phyloP scores from a whole-genome alignment of 2,888 invertebrate species.

The Cacoxenus indagator region DNA sequence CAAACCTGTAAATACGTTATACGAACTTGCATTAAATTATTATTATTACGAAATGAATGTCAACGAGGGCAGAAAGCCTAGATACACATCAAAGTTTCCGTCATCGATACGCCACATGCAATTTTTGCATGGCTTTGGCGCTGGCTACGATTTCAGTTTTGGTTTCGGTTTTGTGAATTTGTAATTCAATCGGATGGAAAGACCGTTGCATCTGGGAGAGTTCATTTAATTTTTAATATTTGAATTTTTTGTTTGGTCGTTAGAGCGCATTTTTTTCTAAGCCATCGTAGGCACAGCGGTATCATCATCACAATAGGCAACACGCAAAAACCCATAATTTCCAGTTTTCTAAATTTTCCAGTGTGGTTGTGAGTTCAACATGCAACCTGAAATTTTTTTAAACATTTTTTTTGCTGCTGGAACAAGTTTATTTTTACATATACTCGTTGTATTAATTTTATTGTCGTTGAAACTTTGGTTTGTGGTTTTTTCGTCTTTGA shows the following conservation, averaged over 20 bases:
- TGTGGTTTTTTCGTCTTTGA: background rate
- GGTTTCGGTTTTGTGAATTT: background rate
- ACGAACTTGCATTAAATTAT: too few species aligned
- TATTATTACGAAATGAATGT: conserved; percentile 12
- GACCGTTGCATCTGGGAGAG: too few species aligned
- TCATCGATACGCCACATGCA: background rate
- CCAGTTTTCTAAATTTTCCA: background rate
- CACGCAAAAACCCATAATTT: too few species aligned
- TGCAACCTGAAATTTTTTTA: background rate
- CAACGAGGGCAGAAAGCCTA: background rate
- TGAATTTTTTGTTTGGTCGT: too few species aligned
- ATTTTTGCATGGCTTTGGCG: background rate
- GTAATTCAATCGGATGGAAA: conserved; percentile 1
- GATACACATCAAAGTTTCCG: background rate
- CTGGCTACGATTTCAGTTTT: background rate
- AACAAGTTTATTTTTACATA: background rate
- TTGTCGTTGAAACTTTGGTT: background rate
- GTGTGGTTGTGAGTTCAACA: background rate
- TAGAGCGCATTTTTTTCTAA: too few species aligned
- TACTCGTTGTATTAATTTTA: background rate
- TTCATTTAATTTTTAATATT: too few species aligned
- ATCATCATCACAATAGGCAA: too few species aligned
- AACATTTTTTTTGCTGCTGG: background rate
- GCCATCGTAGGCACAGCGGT: too few species aligned
- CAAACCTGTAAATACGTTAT: too few species aligned